Evolutionary conservation across 92 coral and sea anemone genomes (phyloP).

Genomic region (Montipora capitata): DNA sequence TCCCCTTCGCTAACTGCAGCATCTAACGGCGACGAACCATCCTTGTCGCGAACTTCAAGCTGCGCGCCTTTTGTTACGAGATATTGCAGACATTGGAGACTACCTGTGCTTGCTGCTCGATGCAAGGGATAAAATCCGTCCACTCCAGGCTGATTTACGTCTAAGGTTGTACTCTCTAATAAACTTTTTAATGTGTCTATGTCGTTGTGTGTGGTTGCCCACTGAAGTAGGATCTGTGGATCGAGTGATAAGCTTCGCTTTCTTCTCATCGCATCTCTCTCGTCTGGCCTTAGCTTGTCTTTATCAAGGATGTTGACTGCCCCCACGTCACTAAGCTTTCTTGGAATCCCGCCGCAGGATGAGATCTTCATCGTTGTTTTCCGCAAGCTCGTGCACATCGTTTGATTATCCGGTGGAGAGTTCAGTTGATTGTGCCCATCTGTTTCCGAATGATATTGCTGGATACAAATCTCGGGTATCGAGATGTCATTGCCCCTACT

Average conservation of each 20-base stretch:
- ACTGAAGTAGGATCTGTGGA: conserved; percentile 86
- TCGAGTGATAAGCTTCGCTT: conserved; percentile 95
- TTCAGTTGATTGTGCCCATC: neutral
- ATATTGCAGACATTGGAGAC: conserved; percentile 86
- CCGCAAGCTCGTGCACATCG: neutral
- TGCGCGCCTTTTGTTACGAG: conserved; percentile 88
- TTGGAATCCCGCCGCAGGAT: neutral
- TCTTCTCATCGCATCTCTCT: conserved; percentile 37
- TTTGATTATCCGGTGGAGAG: neutral
- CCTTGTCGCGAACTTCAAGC: conserved; percentile 83
- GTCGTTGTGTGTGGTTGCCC: conserved; percentile 94
- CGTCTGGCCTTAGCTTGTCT: conserved; percentile 22
- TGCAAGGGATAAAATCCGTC: conserved; percentile 92
- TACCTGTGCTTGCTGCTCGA: conserved; percentile 94
- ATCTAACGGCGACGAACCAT: conserved; percentile 94
- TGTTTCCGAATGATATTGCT: neutral
- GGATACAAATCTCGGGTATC: conserved; percentile 15
- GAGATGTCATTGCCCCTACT: neutral
- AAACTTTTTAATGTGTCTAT: conserved; percentile 77
- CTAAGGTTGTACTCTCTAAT: conserved; percentile 72
- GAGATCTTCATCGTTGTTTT: conserved; percentile 1
- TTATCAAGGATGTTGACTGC: conserved; percentile 8
- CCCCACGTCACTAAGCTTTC: conserved; percentile 32
- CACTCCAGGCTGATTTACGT: conserved; percentile 78
- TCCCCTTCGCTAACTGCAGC: conserved; percentile 96